Evolutionary conservation across 2,113 vertebrate species (phyloP), one percentile per base, ranked within the genome.

Genomic region (Micromys minutus): DNA sequence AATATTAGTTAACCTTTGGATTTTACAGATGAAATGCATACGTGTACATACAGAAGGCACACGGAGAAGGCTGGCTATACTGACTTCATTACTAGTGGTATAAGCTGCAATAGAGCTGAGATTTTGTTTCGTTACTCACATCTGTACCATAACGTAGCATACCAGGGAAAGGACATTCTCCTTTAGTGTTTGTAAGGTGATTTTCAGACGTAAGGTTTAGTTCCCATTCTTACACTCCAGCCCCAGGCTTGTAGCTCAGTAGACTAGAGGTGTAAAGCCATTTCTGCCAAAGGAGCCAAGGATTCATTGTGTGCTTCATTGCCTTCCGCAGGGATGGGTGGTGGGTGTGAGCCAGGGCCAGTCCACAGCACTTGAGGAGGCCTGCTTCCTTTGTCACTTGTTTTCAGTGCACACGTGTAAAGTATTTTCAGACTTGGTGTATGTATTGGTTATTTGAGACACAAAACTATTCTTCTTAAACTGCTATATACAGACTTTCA

Each of bases 401-500:
- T 79, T 92, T 88, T 45, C 34, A 17, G 50, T 91, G n/a, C 89
- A 50, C 92, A 29, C 17, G n/a, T 71, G 74, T 86, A 7, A 36
- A 72, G 24, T 80, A 10, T 93, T 93, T 80, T 74, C 31, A 63
- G 50, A 81, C 34, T 61, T 67, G 65, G 5, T 50, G 16, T 50
- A 19, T 42, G 17, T 79, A 67, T 90, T 88, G 24, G 15, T 80
- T 91, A 63, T 63, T 93, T 94, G 42, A 95, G 94, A 89, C 17
- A 93, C 50, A 86, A 80, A 31, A 86, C 16, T 42, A 21, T 93
- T 74, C 29, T 65, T 89, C 76, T 71, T 34, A 93, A 86, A 71
- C 24, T 79, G 5, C 63, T 47, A n/a, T 83, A 24, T 22, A 89
- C 61, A 34, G 36, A 4, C 26, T 39, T 79, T 89, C 42, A 89